A percentile compares a stretch with the other conserved stretches of the same genome.
phyloP scores from a whole-genome alignment of 1,140 invertebrate species.

The Drosophila sproati region DNA sequence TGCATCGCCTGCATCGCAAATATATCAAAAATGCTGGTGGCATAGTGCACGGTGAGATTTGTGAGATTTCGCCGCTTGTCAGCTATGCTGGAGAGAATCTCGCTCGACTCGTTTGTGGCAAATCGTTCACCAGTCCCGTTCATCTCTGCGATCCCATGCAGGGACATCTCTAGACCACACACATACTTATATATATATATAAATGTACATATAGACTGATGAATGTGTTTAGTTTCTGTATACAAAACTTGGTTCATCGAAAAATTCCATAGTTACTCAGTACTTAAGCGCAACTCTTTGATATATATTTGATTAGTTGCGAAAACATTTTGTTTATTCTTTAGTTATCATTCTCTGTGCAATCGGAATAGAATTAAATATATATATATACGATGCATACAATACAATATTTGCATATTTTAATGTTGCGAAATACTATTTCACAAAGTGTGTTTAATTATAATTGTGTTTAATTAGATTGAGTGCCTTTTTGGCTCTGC shows the following conservation, averaged over 20 bases:
- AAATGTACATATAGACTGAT: slow-evolving; percentile 64
- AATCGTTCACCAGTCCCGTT: slow-evolving; percentile 89
- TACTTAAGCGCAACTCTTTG: slow-evolving; percentile 60
- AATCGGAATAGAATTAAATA: slow-evolving; percentile 59
- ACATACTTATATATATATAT: slow-evolving; percentile 13
- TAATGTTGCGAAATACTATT: slow-evolving; percentile 54
- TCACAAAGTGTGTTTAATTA: not conserved
- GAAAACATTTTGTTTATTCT: slow-evolving; percentile 33
- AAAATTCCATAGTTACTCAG: slow-evolving; percentile 58
- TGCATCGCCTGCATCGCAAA: slow-evolving; percentile 92
- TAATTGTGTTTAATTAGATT: not conserved
- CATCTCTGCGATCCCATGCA: slow-evolving; percentile 84
- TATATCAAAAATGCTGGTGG: slow-evolving; percentile 95
- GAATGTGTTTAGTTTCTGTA: slow-evolving; percentile 54
- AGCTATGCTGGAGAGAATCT: slow-evolving; percentile 96
- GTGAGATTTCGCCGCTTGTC: slow-evolving; percentile 96
- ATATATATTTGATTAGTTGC: slow-evolving; percentile 25
- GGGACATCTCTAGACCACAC: slow-evolving; percentile 69
- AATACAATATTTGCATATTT: slow-evolving; percentile 65
- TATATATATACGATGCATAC: slow-evolving; percentile 49
- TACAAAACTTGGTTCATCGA: slow-evolving; percentile 30
- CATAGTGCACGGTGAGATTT: slow-evolving; percentile 88
- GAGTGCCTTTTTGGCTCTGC: too few species aligned
- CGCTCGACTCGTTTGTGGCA: slow-evolving; percentile 87
- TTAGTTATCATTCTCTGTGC: slow-evolving; percentile 55